These are phyloP conservation scores for Pseudochirops corinnae DNA, from an alignment of 2,797 vertebrate species.

Conservation along the genomic window DNA sequence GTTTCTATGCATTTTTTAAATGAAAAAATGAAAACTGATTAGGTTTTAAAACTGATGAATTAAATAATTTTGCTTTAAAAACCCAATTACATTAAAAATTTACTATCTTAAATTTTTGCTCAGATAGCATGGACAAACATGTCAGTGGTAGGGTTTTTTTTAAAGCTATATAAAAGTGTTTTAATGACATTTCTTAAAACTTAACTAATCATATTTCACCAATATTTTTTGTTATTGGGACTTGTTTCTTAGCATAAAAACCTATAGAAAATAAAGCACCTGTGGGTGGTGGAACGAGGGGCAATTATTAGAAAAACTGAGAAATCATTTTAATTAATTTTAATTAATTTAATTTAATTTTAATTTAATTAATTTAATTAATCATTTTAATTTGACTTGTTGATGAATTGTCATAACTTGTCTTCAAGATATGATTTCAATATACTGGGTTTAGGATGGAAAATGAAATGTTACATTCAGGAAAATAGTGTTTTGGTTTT, in stretches of 20 bases:
- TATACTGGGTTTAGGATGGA: slow-evolving; percentile 32
- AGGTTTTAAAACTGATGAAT: not conserved
- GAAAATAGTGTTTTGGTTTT: slow-evolving; percentile 38
- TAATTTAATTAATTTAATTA: too few relatives aligned
- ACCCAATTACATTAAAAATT: not conserved
- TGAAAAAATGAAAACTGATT: not conserved
- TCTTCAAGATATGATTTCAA: slow-evolving; percentile 24
- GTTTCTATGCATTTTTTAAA: not conserved
- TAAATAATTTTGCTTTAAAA: not conserved
- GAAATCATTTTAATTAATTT: slow-evolving; percentile 17
- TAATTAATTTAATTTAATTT: too few relatives aligned
- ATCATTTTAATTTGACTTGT: slow-evolving; percentile 12
- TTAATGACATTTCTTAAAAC: not conserved
- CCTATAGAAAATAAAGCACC: not conserved
- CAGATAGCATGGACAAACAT: not conserved
- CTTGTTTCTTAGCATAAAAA: not conserved
- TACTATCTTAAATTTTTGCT: not conserved
- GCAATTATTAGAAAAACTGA: slow-evolving; percentile 37
- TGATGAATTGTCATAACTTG: slow-evolving; percentile 11
- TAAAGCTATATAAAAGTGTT: not conserved
- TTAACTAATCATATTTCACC: not conserved
- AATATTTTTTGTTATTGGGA: not conserved
- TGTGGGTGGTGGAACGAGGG: not conserved
- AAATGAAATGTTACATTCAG: not conserved
- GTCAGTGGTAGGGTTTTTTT: not conserved